Evolutionary conservation across 2,797 vertebrate species (phyloP).

Genomic region (Brotula barbata): DNA sequence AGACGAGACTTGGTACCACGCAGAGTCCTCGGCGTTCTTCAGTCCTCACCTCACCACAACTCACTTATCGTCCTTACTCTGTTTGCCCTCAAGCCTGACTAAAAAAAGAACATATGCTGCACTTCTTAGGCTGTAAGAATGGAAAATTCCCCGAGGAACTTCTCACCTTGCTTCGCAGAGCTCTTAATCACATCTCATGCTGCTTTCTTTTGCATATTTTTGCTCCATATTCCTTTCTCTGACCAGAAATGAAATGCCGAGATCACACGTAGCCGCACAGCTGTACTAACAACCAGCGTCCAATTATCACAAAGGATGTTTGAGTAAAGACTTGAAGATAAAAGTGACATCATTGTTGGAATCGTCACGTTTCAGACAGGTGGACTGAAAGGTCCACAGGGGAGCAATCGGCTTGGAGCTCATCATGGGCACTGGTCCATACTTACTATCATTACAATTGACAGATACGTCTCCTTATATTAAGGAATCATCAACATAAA

Average conservation of each 20-base stretch:
- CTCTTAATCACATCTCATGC: neutral
- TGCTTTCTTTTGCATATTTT: neutral
- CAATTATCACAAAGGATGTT: neutral
- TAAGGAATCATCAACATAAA: too few species aligned
- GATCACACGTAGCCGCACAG: neutral
- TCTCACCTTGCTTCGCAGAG: neutral
- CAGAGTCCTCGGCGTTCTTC: too few species aligned
- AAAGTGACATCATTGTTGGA: constrained; percentile 6
- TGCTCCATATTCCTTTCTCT: neutral
- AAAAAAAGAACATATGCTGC: neutral
- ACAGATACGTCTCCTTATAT: too few species aligned
- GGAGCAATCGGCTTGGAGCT: neutral
- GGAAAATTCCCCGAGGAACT: neutral
- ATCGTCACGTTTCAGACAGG: neutral
- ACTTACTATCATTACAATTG: too few species aligned
- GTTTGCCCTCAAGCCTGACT: too few species aligned
- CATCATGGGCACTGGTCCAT: too few species aligned
- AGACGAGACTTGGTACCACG: too few species aligned
- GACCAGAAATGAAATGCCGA: neutral
- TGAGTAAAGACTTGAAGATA: constrained; percentile 1
- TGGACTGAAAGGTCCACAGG: neutral
- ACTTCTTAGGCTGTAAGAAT: constrained; percentile 1
- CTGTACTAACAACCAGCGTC: neutral
- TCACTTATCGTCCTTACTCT: too few species aligned
- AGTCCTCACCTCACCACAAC: too few species aligned